Evolutionary conservation across 2,888 invertebrate species (phyloP).

Genomic region (Eupithecia abbreviata): DNA sequence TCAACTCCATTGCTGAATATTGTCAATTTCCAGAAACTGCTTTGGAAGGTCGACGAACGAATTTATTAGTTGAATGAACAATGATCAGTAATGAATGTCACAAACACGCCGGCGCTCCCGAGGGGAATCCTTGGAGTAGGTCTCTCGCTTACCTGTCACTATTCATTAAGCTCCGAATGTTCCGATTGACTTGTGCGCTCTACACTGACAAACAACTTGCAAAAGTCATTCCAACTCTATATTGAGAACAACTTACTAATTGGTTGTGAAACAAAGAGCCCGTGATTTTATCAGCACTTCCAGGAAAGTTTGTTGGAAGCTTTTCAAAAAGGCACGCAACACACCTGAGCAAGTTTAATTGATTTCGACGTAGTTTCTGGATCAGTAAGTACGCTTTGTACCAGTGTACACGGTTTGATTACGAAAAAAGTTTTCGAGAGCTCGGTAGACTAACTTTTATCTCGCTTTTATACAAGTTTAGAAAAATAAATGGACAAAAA

Average conservation of each 20-base stretch:
- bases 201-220: conserved; percentile 17
- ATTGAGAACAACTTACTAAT: conserved; percentile 17
- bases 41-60: background rate
- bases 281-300: conserved; percentile 6
- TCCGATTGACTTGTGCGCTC: conserved; percentile 15
- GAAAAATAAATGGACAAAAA: background rate
- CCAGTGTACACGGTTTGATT: background rate
- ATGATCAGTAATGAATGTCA: background rate
- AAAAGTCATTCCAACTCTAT: conserved; percentile 21
- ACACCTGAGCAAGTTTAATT: background rate
- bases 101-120: background rate
- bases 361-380: background rate
- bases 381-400: background rate
- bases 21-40: background rate
- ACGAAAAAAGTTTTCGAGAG: background rate
- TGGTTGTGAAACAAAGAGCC: conserved; percentile 15
- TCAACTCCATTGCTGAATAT: background rate
- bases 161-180: conserved; percentile 7
- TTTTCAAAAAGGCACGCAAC: conserved; percentile 3
- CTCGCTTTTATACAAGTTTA: background rate
- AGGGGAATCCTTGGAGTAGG: background rate
- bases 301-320: background rate
- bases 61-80: background rate
- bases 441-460: background rate
- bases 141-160: conserved; percentile 4